These are phyloP conservation scores for Drosophila siamana DNA, from an alignment of 2,888 invertebrate genomes.

Conservation along the genomic window DNA sequence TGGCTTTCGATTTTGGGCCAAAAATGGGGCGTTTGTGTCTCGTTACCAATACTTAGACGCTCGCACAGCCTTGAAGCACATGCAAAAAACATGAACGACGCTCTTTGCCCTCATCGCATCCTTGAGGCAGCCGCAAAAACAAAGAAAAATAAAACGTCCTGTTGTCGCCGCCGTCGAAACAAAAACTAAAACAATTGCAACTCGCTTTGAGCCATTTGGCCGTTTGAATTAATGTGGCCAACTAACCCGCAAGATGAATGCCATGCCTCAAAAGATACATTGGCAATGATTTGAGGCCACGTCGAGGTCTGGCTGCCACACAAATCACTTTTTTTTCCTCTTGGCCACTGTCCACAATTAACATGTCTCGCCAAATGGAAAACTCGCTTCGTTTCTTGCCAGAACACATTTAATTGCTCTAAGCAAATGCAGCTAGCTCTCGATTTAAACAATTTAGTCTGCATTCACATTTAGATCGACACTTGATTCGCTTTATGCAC, in stretches of 20 bases:
- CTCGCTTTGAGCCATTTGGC: background rate
- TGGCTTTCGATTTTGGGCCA: slow-evolving; percentile 45
- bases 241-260: slow-evolving; percentile 5
- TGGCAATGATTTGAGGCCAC: background rate
- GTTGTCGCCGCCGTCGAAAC: background rate
- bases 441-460: background rate
- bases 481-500: background rate
- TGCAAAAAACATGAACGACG: slow-evolving; percentile 14
- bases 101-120: too few species aligned
- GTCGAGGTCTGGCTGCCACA: background rate
- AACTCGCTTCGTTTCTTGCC: background rate
- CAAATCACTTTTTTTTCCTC: slow-evolving; percentile 23
- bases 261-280: slow-evolving; percentile 8
- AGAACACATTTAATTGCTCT: background rate
- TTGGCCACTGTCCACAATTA: slow-evolving; percentile 12
- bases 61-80: background rate
- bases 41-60: background rate
- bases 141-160: too few species aligned
- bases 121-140: background rate
- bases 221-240: slow-evolving; percentile 14
- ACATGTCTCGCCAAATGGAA: background rate
- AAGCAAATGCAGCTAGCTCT: background rate
- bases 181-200: slow-evolving; percentile 15
- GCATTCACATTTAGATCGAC: background rate
- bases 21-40: slow-evolving; percentile 26